phyloP scores from a whole-genome alignment of 2,113 vertebrate genomes.

The Sylvietta virens region DNA sequence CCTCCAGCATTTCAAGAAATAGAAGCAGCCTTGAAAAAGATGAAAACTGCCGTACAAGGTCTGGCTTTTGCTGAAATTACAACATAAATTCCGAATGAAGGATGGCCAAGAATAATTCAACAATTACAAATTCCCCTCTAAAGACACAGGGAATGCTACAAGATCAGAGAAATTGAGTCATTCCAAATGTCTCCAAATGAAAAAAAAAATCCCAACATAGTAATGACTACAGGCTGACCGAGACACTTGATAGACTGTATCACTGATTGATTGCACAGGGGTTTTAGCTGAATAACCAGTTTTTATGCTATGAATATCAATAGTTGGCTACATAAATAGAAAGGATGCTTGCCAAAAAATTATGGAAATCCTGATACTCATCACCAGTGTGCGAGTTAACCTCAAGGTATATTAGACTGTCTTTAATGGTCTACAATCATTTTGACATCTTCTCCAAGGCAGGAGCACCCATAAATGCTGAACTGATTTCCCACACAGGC shows the following conservation, averaged over 20 bases:
- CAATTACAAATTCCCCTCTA: conserved; percentile 65
- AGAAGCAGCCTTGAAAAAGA: conserved; percentile 77
- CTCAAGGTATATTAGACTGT: neutral
- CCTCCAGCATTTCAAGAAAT: conserved; percentile 76
- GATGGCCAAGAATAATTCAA: conserved; percentile 73
- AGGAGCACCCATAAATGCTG: neutral
- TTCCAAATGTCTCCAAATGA: neutral
- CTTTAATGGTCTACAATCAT: neutral
- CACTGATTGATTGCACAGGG: conserved; percentile 10
- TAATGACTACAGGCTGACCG: conserved; percentile 19
- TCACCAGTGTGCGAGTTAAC: neutral
- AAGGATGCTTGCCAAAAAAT: conserved; percentile 9
- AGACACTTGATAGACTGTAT: conserved; percentile 33
- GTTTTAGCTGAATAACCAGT: conserved; percentile 27
- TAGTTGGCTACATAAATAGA: conserved; percentile 11
- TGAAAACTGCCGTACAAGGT: conserved; percentile 74
- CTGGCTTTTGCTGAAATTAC: conserved; percentile 75
- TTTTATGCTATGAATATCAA: conserved; percentile 23
- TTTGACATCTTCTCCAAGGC: neutral
- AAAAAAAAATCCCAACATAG: neutral
- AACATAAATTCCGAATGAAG: conserved; percentile 77
- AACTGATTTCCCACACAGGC: neutral
- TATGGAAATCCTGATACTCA: conserved; percentile 15
- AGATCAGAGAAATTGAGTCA: conserved; percentile 55
- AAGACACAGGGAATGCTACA: conserved; percentile 47